These are phyloP conservation scores for Oriolus oriolus DNA, from an alignment of 2,113 vertebrate species.

Conservation along the genomic window DNA sequence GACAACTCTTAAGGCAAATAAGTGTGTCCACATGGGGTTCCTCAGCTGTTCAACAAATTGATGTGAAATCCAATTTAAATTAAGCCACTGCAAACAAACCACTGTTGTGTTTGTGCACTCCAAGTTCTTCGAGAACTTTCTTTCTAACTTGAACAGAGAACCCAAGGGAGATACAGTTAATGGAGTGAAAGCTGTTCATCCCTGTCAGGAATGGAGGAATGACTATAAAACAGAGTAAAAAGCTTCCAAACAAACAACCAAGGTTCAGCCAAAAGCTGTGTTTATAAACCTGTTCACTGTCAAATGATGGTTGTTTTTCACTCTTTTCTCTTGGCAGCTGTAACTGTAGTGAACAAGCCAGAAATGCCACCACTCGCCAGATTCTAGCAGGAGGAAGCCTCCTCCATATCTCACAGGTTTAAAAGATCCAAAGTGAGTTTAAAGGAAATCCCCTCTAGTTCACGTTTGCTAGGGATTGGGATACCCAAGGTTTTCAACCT, in stretches of 20 bases:
- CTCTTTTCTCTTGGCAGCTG: slow-evolving; percentile 11
- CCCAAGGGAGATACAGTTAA: not conserved
- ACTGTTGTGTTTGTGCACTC: not conserved
- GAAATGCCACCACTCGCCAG: not conserved
- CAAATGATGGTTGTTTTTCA: not conserved
- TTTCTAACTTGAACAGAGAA: not conserved
- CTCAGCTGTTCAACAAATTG: slow-evolving; percentile 18
- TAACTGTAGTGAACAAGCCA: not conserved
- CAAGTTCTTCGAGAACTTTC: slow-evolving; percentile 50
- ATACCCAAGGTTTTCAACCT: not conserved
- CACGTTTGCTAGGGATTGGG: not conserved
- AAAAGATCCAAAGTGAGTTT: not conserved
- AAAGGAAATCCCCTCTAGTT: not conserved
- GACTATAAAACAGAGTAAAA: not conserved
- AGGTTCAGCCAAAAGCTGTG: not conserved
- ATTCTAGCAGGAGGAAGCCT: not conserved
- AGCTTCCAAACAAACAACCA: not conserved
- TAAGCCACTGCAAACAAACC: slow-evolving; percentile 22
- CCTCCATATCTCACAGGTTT: not conserved
- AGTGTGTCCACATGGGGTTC: not conserved
- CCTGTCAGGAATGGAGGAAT: not conserved
- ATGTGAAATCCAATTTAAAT: slow-evolving; percentile 54
- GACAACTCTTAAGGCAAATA: slow-evolving; percentile 28
- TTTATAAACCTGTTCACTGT: slow-evolving; percentile 1
- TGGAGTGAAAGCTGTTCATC: not conserved